Percentiles rank a stretch among this genome's conserved stretches.
Evolutionary conservation across 2,888 invertebrate species (phyloP).

Genomic region (Nomada ruficornis): DNA sequence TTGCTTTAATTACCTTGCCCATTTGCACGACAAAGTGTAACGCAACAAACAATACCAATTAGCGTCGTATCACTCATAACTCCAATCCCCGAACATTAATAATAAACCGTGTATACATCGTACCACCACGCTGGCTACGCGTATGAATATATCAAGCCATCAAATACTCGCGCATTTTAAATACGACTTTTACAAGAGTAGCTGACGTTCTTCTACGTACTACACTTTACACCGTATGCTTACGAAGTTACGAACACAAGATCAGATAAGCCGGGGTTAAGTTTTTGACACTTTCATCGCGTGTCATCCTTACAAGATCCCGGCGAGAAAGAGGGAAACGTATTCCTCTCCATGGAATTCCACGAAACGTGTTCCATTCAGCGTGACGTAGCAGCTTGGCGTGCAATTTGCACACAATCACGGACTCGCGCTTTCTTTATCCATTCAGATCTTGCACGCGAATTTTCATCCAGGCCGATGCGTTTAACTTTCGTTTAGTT

Average conservation of each 20-base stretch:
- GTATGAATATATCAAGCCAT: neutral
- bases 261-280: neutral
- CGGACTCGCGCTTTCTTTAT: constrained; percentile 51
- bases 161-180: neutral
- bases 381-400: constrained; percentile 5
- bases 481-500: constrained; percentile 32
- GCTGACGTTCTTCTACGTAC: neutral
- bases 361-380: neutral
- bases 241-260: neutral
- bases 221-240: too few species aligned
- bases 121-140: neutral
- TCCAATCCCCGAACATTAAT: neutral
- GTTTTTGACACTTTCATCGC: constrained; percentile 1
- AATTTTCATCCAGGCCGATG: constrained; percentile 24
- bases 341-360: neutral
- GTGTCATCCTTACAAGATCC: neutral
- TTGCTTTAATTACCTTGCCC: neutral
- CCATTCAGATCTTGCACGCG: constrained; percentile 41
- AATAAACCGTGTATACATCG: neutral
- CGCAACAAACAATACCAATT: constrained; percentile 8
- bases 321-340: neutral
- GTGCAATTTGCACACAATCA: constrained; percentile 64
- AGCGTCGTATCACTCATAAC: neutral
- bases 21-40: neutral
- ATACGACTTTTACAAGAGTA: neutral